These are phyloP conservation scores for Drosophila meridionalis DNA, from an alignment of 2,888 invertebrate genomes.

Conservation along the genomic window DNA sequence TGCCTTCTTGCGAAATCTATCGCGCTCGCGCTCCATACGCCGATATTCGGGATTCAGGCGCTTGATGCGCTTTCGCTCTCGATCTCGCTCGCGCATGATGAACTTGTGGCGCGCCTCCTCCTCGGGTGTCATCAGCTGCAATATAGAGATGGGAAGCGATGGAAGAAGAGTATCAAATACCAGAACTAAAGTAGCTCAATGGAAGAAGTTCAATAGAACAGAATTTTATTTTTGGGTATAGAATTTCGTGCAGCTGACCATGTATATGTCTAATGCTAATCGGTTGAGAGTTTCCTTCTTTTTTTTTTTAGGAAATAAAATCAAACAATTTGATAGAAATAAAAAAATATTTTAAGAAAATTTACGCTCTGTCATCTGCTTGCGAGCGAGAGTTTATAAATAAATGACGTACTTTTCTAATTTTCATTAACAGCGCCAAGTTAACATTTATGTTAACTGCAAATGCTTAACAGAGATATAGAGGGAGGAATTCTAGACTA, in stretches of 20 bases:
- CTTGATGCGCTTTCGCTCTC: slow-evolving; percentile 79
- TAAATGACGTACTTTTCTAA: background rate
- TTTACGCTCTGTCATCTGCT: slow-evolving; percentile 4
- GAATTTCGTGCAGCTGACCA: slow-evolving; percentile 13
- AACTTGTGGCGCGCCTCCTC: slow-evolving; percentile 80
- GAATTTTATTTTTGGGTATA: slow-evolving; percentile 4
- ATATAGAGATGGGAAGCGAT: slow-evolving; percentile 77
- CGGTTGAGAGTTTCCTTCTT: background rate
- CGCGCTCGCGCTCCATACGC: slow-evolving; percentile 79
- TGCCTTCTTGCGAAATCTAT: slow-evolving; percentile 81
- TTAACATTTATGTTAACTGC: background rate
- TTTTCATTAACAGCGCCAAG: slow-evolving; percentile 6
- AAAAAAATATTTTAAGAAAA: background rate
- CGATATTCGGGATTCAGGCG: slow-evolving; percentile 80
- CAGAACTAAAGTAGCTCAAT: slow-evolving; percentile 24
- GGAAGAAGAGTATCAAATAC: slow-evolving; percentile 11
- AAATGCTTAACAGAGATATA: background rate
- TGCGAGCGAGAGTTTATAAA: slow-evolving; percentile 5
- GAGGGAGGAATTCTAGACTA: background rate
- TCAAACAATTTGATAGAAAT: background rate
- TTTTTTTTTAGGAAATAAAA: background rate
- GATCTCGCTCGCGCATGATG: slow-evolving; percentile 80
- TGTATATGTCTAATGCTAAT: slow-evolving; percentile 17
- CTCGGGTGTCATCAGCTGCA: slow-evolving; percentile 80
- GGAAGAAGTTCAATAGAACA: slow-evolving; percentile 36